These are phyloP conservation scores for Semaprochilodus insignis DNA, from an alignment of 2,797 vertebrate genomes.

Conservation along the genomic window DNA sequence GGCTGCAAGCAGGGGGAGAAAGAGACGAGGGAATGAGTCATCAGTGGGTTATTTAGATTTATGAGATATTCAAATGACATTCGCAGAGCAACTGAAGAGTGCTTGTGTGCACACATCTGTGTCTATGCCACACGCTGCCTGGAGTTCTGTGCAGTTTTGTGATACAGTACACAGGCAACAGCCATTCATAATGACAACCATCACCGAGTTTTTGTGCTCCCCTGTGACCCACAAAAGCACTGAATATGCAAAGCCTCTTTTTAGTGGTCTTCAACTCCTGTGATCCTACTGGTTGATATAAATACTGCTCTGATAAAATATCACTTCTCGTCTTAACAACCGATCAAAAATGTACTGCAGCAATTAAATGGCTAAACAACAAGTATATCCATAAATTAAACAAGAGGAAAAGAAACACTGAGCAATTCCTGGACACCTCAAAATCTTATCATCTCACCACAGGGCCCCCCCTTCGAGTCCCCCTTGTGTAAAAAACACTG, in stretches of 20 bases:
- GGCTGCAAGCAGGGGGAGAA: background rate
- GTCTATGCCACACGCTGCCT: background rate
- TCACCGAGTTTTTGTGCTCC: slow-evolving; percentile 15
- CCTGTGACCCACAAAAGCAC: background rate
- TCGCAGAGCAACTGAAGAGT: background rate
- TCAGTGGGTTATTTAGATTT: slow-evolving; percentile 2
- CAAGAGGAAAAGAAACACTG: slow-evolving; percentile 19
- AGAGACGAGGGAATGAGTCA: slow-evolving; percentile 12
- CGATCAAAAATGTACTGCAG: slow-evolving; percentile 25
- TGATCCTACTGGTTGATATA: slow-evolving; percentile 10
- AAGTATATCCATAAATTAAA: slow-evolving; percentile 39
- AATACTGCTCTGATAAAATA: slow-evolving; percentile 54
- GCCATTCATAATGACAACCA: slow-evolving; percentile 1
- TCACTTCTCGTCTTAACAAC: background rate
- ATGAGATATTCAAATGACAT: slow-evolving; percentile 10
- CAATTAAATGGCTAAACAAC: slow-evolving; percentile 33
- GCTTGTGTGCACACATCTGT: slow-evolving; percentile 1
- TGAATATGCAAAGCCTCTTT: slow-evolving; percentile 10
- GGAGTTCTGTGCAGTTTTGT: slow-evolving; percentile 11
- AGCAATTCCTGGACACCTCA: slow-evolving; percentile 24
- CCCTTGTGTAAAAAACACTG: slow-evolving; percentile 43
- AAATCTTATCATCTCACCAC: slow-evolving; percentile 17
- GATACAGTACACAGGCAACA: slow-evolving; percentile 8
- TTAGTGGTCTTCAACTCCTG: background rate
- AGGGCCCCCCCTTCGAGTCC: slow-evolving; percentile 24